Evolutionary conservation across 2,888 invertebrate genomes (phyloP).

Genomic region (Caenorhabditis zanzibari): DNA sequence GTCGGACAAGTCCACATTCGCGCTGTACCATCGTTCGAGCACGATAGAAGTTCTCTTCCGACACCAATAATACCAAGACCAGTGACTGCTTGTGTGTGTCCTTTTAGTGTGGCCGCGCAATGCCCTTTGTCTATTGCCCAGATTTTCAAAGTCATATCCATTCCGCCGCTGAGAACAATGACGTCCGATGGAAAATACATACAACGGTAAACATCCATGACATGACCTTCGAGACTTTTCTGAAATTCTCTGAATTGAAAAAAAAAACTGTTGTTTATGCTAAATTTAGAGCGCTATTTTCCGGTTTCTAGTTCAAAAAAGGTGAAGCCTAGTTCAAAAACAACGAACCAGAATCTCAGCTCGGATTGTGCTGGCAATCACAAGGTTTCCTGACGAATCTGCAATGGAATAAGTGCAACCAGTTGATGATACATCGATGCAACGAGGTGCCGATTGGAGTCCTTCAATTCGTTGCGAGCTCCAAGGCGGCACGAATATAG

Average conservation of each 20-base stretch:
- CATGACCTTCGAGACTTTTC: constrained; percentile 87
- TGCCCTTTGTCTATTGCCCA: constrained; percentile 89
- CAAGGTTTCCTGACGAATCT: constrained; percentile 50
- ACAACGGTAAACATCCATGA: constrained; percentile 88
- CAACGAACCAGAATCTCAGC: background rate
- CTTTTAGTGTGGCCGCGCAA: constrained; percentile 88
- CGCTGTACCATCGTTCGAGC: constrained; percentile 88
- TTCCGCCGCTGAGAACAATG: constrained; percentile 88
- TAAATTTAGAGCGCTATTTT: too few relatives aligned
- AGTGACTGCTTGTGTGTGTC: constrained; percentile 87
- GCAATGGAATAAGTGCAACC: constrained; percentile 28
- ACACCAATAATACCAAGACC: constrained; percentile 88
- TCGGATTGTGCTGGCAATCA: background rate
- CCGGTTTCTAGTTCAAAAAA: too few relatives aligned
- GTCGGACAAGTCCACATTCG: constrained; percentile 67
- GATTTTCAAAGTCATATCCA: constrained; percentile 88
- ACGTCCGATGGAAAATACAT: constrained; percentile 89
- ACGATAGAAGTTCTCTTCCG: constrained; percentile 88
- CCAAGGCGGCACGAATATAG: constrained; percentile 44
- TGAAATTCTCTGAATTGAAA: too few relatives aligned
- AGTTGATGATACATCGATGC: constrained; percentile 31
- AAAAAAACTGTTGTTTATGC: too few relatives aligned
- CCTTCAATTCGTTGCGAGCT: constrained; percentile 26
- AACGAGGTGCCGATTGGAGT: constrained; percentile 27
- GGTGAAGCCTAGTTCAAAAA: too few relatives aligned